A percentile compares a stretch with the other conserved stretches of the same genome.
Conservation (phyloP, 2,113 vertebrate genomes). For the Varanus komodoensis region DNA sequence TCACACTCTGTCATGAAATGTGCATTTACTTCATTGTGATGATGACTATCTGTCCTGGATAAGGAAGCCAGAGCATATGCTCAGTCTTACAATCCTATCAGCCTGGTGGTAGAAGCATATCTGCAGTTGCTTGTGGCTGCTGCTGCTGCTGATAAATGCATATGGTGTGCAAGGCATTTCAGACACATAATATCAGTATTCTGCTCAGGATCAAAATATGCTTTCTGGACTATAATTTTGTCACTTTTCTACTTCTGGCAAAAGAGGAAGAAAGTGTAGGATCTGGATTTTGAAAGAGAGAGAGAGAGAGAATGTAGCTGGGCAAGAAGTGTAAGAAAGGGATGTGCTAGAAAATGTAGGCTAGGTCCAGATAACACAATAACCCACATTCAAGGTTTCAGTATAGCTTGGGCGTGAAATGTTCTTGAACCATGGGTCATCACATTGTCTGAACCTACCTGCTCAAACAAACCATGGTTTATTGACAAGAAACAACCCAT, state of each 20-base stretch:
- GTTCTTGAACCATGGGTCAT: too few species aligned
- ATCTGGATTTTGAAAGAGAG: not conserved
- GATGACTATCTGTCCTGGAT: not conserved
- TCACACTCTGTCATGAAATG: not conserved
- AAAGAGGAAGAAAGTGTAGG: not conserved
- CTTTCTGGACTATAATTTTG: not conserved
- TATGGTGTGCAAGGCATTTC: too few species aligned
- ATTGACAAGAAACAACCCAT: too few species aligned
- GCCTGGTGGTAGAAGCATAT: not conserved
- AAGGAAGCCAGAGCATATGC: not conserved
- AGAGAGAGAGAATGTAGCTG: not conserved
- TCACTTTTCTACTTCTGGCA: not conserved
- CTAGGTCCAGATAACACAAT: too few species aligned
- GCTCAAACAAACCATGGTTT: too few species aligned
- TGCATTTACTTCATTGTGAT: not conserved
- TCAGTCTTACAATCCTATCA: not conserved
- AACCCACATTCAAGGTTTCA: not conserved
- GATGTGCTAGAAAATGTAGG: not conserved
- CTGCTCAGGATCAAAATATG: not conserved
- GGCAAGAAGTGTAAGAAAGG: not conserved
- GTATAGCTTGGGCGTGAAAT: too few species aligned
- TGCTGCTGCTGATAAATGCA: too few species aligned
- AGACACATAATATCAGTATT: too few species aligned
- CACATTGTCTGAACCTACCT: too few species aligned
- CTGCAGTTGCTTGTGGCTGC: too few species aligned